A percentile compares a stretch with the other conserved stretches of the same genome.
Evolutionary conservation across 2,888 invertebrate genomes (phyloP).

Genomic region (Escarpia spicata): DNA sequence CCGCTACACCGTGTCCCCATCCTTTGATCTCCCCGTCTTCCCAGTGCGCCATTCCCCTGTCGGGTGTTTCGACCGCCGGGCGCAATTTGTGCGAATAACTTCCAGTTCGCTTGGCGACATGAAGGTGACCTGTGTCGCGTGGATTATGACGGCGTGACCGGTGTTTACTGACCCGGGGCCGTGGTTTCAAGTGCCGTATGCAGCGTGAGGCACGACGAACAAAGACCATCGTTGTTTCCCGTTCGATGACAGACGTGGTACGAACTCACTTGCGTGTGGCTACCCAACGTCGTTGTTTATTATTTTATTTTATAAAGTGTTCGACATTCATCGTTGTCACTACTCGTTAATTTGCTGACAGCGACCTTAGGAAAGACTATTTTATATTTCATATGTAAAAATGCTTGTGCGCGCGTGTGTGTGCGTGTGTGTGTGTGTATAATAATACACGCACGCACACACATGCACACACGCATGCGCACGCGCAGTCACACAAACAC

Average conservation of each 20-base stretch:
- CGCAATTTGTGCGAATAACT: neutral
- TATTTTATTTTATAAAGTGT: too few relatives aligned
- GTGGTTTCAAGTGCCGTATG: neutral
- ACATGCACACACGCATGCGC: too few relatives aligned
- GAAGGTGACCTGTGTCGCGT: neutral
- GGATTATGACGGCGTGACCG: neutral
- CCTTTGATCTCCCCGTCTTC: neutral
- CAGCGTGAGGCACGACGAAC: neutral
- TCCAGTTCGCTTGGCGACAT: neutral
- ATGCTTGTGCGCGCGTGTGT: too few relatives aligned
- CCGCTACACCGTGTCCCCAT: neutral
- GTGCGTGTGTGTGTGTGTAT: too few relatives aligned
- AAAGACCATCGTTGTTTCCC: neutral
- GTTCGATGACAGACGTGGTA: neutral
- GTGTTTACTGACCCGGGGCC: neutral
- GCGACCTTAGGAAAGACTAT: too few relatives aligned
- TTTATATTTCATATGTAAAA: too few relatives aligned
- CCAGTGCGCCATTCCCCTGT: neutral
- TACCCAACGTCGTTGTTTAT: too few relatives aligned
- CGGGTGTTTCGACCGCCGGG: neutral
- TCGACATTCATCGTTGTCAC: too few relatives aligned
- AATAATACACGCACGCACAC: too few relatives aligned
- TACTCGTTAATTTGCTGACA: too few relatives aligned
- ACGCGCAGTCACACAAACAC: too few relatives aligned
- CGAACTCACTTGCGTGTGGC: too few relatives aligned